Conservation (phyloP, 2,888 invertebrate genomes). For the Caenorhabditis sp. region DNA sequence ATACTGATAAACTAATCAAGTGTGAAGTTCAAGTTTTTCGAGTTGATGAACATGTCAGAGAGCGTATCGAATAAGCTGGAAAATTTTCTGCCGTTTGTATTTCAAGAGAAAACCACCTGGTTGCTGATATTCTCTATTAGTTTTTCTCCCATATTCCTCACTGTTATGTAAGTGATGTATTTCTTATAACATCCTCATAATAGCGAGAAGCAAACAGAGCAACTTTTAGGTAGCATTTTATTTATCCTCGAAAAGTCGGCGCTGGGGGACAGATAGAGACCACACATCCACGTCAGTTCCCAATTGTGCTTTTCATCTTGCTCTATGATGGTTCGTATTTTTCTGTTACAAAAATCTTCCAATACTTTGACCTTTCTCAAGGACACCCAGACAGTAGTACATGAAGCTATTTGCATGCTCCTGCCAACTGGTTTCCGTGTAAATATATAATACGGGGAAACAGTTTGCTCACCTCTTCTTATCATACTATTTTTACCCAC, state of each 20-base stretch:
- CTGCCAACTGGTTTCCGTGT: constrained; percentile 42
- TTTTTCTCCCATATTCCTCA: neutral
- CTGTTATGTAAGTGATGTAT: constrained; percentile 33
- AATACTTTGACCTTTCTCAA: constrained; percentile 11
- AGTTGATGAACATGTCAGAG: too few species aligned
- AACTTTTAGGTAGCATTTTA: constrained; percentile 41
- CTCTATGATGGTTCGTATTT: neutral
- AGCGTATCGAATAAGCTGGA: too few species aligned
- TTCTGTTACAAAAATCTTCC: neutral
- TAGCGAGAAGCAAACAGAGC: constrained; percentile 31
- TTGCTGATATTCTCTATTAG: neutral
- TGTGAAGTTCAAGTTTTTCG: too few species aligned
- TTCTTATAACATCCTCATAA: constrained; percentile 18
- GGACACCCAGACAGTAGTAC: constrained; percentile 1
- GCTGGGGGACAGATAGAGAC: constrained; percentile 37
- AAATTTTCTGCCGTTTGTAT: too few species aligned
- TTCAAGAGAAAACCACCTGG: constrained; percentile 6
- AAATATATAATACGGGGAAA: constrained; percentile 33
- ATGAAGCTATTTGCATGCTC: constrained; percentile 43
- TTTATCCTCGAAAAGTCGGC: constrained; percentile 8
- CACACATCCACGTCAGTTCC: constrained; percentile 41
- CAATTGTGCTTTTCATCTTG: neutral
- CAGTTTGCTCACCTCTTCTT: constrained; percentile 48
- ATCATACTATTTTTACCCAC: constrained; percentile 53
- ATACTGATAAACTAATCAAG: too few species aligned